Percentiles rank a stretch among this genome's conserved stretches.
Conservation (phyloP, 2,797 vertebrate genomes). For the Octomys mimax region DNA sequence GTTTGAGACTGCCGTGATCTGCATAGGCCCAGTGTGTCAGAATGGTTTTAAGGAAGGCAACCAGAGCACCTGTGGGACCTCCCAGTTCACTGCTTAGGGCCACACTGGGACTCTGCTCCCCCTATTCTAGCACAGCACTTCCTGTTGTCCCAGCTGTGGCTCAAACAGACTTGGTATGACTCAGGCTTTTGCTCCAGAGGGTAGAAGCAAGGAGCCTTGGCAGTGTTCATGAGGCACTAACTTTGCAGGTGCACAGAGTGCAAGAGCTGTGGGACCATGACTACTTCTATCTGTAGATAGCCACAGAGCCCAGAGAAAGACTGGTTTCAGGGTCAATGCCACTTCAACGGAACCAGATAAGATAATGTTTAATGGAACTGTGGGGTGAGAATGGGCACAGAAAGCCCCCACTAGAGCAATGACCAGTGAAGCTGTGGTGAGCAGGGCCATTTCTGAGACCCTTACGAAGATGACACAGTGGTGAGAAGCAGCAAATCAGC, state of each 20-base stretch:
- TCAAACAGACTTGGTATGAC: neutral
- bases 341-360: neutral
- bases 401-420: neutral
- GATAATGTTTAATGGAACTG: neutral
- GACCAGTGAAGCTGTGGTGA: neutral
- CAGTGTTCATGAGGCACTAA: neutral
- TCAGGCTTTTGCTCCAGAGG: neutral
- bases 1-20: neutral
- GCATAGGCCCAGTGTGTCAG: neutral
- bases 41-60: neutral
- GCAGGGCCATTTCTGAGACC: neutral
- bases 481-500: neutral
- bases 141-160: neutral
- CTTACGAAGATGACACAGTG: neutral
- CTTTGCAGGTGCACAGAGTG: neutral
- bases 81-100: neutral
- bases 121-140: neutral
- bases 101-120: neutral
- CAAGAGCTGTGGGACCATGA: neutral
- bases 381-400: neutral
- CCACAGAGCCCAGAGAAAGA: neutral
- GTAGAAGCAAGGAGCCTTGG: neutral
- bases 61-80: neutral
- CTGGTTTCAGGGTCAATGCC: neutral
- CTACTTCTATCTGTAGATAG: neutral